Evolutionary conservation across 2,797 vertebrate genomes (phyloP), one percentile per base, ranked within the genome.

Genomic region (Sebastes taczanowskii): DNA sequence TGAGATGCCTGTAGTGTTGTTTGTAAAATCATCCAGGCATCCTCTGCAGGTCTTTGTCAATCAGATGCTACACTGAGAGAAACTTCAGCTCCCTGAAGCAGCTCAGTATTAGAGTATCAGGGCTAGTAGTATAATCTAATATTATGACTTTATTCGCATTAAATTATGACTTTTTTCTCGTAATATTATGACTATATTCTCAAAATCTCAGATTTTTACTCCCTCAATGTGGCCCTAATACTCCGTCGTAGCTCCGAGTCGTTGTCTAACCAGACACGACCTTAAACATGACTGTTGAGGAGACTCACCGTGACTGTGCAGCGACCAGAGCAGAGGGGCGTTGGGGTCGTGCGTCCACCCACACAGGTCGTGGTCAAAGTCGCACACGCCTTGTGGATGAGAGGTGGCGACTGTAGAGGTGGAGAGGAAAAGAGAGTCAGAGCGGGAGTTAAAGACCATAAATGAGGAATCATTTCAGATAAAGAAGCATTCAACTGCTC

Each of bases 291-390:
- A 62, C 38, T 11, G 61, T 16, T 29, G 56, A 64, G 59, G 16
- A 80, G 70, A 83, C 92, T 93, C 87, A 95, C 94, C 93, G 76
- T 94, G 94, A 65, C 94, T 95, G 92, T 96, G 96, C 79, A 97
- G 94, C 55, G 94, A 94, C 97, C 97, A 98, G 0, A 90, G 92
- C 73, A 97, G 95, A 67, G 97, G 96, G 0, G 96, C 96, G 83
- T 90, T 94, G 6, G 94, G 94, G 91, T 99, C 98, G 0, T 97
- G 97, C 1, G 89, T 96, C 98, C 98, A 99, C 83, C 97, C 97
- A 59, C 98, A 99, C 82, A 98, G 87, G 86, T 92, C 92, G 1
- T 91, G 92, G 84, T 96, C 97, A 79, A 99, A 99, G 92, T 98
- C 97, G 86, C 98, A 99, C 66, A 95, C 95, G 85, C 95, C 96